A percentile compares a stretch with the other conserved stretches of the same genome.
These are phyloP conservation scores for Oryzias sinensis DNA, from an alignment of 2,797 vertebrate species.

Conservation along the genomic window DNA sequence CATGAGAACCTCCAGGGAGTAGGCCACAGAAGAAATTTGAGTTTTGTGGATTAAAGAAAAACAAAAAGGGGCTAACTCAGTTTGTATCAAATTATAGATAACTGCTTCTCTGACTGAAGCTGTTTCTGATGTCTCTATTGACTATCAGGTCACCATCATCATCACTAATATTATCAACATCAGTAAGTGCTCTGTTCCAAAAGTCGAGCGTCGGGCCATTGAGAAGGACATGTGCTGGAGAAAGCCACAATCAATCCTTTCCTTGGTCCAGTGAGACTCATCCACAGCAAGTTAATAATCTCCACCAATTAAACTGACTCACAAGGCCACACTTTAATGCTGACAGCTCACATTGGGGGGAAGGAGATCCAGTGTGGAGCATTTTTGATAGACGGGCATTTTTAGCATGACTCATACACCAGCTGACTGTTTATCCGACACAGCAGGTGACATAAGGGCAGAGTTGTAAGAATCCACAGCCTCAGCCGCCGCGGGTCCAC, in stretches of 20 bases:
- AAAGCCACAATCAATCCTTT: conserved; percentile 65
- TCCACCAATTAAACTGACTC: conserved; percentile 58
- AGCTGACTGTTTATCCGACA: conserved; percentile 83
- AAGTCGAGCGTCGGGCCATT: conserved; percentile 56
- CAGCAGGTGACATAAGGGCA: conserved; percentile 55
- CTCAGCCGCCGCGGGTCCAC: conserved; percentile 92
- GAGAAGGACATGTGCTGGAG: conserved; percentile 42
- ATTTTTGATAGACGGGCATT: conserved; percentile 84
- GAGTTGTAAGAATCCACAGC: conserved; percentile 78
- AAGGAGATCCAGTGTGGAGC: conserved; percentile 70
- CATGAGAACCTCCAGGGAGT: conserved; percentile 45
- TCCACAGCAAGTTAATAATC: conserved; percentile 66
- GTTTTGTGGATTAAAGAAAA: conserved; percentile 4
- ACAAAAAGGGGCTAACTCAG: conserved; percentile 4
- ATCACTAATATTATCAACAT: conserved; percentile 64
- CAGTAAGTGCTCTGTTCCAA: conserved; percentile 46
- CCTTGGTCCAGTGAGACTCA: conserved; percentile 58
- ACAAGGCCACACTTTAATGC: conserved; percentile 31
- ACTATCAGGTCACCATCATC: conserved; percentile 54
- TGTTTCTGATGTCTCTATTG: conserved; percentile 31
- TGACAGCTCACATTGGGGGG: conserved; percentile 45
- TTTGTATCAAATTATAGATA: conserved; percentile 5
- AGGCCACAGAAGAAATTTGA: conserved; percentile 20
- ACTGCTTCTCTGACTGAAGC: conserved; percentile 6
- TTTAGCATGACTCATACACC: conserved; percentile 77